phyloP scores from a whole-genome alignment of 2,888 invertebrate species.

The Tyria jacobaeae region DNA sequence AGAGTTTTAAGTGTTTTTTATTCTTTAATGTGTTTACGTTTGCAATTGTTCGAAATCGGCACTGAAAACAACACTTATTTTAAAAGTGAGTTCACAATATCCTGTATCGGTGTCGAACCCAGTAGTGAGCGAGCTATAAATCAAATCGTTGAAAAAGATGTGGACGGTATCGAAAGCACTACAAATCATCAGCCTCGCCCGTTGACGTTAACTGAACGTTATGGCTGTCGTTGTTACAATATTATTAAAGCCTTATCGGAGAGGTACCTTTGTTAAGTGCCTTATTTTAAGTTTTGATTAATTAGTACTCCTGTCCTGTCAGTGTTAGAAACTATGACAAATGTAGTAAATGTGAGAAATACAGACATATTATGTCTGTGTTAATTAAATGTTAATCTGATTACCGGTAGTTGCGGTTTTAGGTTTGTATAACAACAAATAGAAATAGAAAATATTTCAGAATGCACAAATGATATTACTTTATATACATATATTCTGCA shows the following conservation, averaged over 20 bases:
- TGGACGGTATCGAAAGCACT: slow-evolving; percentile 50
- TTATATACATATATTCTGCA: too few species aligned
- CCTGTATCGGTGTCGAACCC: slow-evolving; percentile 41
- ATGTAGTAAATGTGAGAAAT: too few species aligned
- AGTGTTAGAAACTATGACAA: too few species aligned
- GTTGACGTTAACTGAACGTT: slow-evolving; percentile 29
- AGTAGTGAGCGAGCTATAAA: slow-evolving; percentile 51
- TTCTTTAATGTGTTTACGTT: too few species aligned
- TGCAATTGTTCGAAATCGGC: slow-evolving; percentile 1
- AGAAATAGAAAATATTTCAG: too few species aligned
- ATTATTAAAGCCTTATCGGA: background rate
- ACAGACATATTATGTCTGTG: too few species aligned
- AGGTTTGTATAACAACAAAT: too few species aligned
- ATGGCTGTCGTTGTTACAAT: background rate
- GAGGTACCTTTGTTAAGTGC: background rate
- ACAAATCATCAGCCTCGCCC: slow-evolving; percentile 55
- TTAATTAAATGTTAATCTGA: too few species aligned
- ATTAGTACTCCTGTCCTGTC: too few species aligned
- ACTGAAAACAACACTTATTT: slow-evolving; percentile 26
- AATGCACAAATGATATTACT: too few species aligned
- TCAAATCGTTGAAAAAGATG: slow-evolving; percentile 54
- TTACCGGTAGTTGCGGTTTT: too few species aligned
- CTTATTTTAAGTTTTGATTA: background rate
- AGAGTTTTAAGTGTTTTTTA: too few species aligned
- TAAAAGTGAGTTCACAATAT: slow-evolving; percentile 31